Base-by-base conservation (phyloP, 2,888 invertebrate genomes). In the Nebria brevicollis region DNA sequence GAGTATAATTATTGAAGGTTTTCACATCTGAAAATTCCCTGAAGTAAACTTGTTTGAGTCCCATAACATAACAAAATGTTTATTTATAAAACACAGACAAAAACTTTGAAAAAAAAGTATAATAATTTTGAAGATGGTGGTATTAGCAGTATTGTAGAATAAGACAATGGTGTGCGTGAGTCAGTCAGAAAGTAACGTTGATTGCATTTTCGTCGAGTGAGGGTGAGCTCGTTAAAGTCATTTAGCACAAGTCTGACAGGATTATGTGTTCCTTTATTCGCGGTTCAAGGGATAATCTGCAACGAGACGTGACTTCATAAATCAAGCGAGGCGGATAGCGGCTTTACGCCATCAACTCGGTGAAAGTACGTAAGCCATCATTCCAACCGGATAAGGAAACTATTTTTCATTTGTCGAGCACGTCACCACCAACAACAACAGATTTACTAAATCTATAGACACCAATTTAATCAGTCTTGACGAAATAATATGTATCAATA, bases 291-390 rank as follows among this genome's bases (percentile, higher is more conserved):
- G 86, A 85, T 86, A 86, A 86, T 86, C 85, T 86, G 85, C 85
- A 85, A 85, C 85, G 85, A 84, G 85, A 86, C 86, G 85, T 85
- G 85, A 85, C 85, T 83, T 84, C 83, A 86, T 86, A 86, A 86
- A 86, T 86, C 86, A 86, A 84, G 83, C 83, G 76, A 83, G 66
- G 77, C 72, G 75, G 72, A 66, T 68, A 77, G 70, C 79, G 75
- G 82, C 82, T 77, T 80, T 81, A 81, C 77, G 66, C 65, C 77
- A 80, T 77, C 75, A 75, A 77, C 73, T 77, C 11, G 77, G 34
- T 65, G 85, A 86, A 86, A 86, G 86, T 85, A 85, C 85, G 85
- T 86, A 85, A 86, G 86, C 85, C 84, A 85, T 86, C 85, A 85
- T 85, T 85, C 54, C 85, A 84, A 82, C 83, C 84, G 85, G 85